Base-by-base conservation (phyloP, 1,140 invertebrate genomes). In the Portunus trituberculatus region DNA sequence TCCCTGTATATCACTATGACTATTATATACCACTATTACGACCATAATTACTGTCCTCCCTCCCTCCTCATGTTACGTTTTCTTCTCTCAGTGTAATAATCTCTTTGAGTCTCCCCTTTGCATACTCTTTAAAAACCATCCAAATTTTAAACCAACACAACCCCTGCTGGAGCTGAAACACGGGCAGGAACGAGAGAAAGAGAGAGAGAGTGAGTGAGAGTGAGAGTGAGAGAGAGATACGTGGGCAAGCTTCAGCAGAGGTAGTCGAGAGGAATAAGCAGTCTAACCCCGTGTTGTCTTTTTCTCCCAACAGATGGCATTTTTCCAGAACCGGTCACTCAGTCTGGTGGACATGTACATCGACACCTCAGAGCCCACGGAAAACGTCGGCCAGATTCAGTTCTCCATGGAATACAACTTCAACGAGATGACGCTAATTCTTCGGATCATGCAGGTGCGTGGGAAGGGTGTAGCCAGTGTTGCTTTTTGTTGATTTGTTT, bases 361-460 rank as follows among this genome's bases (percentile, higher is more conserved):
- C 97, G 98, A 99, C 97, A 99, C 98, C 97, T 98, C 98, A 32
- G 98, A 99, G 97, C 98, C 98, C 0, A 98, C 98, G 95, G 98
- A 99, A 97, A 99, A 99, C 97, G 98, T 99, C 95, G 99, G 99
- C 31, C 98, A 99, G 97, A 99, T 99, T 96, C 99, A 99, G 97
- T 99, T 99, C 97, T 99, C 98, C 86, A 97, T 99, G 96, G 98
- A 99, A 97, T 99, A 99, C 97, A 99, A 99, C 97, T 99, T 99
- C 97, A 98, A 99, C 97, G 98, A 99, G 96, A 98, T 98, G 95
- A 99, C 99, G 86, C 98, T 99, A 96, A 99, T 99, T 96, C 97
- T 99, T 96, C 98, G 98, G 97, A 99, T 99, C 96, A 98, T 99
- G 96, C 98, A 99, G 98, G 98, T 98, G 97, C 97, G 97, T 97